A percentile compares a stretch with the other conserved stretches of the same genome.
phyloP scores from a whole-genome alignment of 2,797 vertebrate species.

The Argya squamiceps region DNA sequence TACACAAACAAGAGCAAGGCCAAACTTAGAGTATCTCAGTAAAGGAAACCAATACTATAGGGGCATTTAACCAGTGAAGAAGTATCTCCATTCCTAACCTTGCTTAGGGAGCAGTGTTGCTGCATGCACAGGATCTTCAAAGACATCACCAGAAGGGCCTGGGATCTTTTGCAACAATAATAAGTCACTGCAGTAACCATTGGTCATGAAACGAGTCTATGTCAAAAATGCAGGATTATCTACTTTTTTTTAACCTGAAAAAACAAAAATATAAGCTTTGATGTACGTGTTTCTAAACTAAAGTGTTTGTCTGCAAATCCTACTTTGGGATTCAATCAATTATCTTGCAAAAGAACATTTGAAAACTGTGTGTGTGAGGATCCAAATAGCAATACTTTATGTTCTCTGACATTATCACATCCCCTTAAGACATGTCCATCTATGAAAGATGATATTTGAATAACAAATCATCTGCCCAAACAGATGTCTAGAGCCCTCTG shows the following conservation, averaged over 20 bases:
- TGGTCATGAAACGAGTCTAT: fast-evolving
- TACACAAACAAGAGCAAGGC: not conserved
- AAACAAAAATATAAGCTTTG: not conserved
- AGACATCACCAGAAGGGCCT: not conserved
- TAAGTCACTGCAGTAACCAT: not conserved
- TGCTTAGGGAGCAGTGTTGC: fast-evolving
- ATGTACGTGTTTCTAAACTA: not conserved
- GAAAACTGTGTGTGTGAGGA: not conserved
- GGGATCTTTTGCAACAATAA: not conserved
- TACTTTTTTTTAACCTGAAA: not conserved
- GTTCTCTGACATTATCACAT: not conserved
- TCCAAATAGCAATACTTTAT: not conserved
- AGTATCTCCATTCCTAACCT: not conserved
- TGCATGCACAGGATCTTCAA: not conserved
- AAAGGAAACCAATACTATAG: not conserved
- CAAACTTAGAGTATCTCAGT: not conserved
- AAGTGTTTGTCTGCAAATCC: not conserved
- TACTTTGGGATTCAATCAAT: not conserved
- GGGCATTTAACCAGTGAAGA: not conserved
- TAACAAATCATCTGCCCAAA: not conserved
- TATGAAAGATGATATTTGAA: not conserved
- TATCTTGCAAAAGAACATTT: not conserved
- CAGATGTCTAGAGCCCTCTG: not conserved
- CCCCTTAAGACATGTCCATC: not conserved
- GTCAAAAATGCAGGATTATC: not conserved